Conservation (phyloP, 2,113 vertebrate species). For the Glaucidium brasilianum region DNA sequence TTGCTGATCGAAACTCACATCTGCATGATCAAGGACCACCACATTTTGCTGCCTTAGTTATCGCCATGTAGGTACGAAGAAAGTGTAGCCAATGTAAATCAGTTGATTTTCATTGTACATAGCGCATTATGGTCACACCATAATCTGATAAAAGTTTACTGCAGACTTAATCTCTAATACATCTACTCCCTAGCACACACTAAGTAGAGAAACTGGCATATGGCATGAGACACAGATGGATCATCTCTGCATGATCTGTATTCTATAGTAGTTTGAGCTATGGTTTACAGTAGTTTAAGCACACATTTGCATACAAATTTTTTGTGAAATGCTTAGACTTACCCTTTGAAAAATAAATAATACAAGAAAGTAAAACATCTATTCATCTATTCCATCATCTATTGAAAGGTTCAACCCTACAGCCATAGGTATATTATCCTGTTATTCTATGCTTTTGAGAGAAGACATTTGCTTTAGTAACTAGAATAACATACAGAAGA, state of each 20-base stretch:
- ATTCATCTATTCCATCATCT: not conserved
- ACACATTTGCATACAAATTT: not conserved
- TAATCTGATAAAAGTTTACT: not conserved
- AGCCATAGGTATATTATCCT: not conserved
- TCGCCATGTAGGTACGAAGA: not conserved
- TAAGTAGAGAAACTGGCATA: not conserved
- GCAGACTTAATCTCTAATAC: conserved; percentile 8
- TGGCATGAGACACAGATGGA: not conserved
- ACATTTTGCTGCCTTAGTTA: not conserved
- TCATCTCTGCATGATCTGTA: not conserved
- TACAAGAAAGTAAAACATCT: not conserved
- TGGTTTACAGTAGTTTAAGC: not conserved
- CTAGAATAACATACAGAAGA: not conserved
- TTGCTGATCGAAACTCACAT: not conserved
- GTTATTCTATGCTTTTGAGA: not conserved
- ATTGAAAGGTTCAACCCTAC: not conserved
- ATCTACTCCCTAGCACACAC: not conserved
- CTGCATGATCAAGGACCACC: not conserved
- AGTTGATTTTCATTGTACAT: not conserved
- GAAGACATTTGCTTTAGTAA: not conserved
- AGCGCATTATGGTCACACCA: not conserved
- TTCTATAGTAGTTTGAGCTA: not conserved
- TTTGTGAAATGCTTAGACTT: not conserved
- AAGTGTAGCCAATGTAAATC: not conserved
- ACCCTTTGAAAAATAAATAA: not conserved